phyloP scores from a whole-genome alignment of 1,140 invertebrate genomes.

The Latrodectus geometricus region DNA sequence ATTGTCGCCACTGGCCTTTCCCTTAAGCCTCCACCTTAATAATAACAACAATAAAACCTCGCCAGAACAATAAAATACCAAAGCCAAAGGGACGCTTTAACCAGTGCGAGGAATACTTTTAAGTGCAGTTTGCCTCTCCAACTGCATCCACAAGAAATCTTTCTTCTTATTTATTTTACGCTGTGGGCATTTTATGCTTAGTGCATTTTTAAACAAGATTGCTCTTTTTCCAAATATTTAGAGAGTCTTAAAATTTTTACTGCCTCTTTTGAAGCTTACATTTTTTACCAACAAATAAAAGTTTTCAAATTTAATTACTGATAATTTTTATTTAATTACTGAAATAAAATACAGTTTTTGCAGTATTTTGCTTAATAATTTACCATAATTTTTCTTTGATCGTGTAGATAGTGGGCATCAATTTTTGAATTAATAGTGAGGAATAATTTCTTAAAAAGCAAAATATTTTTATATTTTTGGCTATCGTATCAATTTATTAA shows the following conservation, averaged over 20 bases:
- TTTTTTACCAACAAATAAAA: too few relatives aligned
- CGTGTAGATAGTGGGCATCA: too few relatives aligned
- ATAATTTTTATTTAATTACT: too few relatives aligned
- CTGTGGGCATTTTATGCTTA: conserved; percentile 2
- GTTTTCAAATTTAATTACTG: too few relatives aligned
- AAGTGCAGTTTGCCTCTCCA: neutral
- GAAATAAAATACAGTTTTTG: too few relatives aligned
- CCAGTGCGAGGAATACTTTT: conserved; percentile 19
- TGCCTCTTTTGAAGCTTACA: neutral
- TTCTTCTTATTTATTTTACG: neutral
- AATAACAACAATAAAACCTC: conserved; percentile 43
- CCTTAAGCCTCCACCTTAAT: conserved; percentile 5
- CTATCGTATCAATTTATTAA: too few relatives aligned
- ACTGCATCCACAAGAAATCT: neutral
- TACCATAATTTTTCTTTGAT: too few relatives aligned
- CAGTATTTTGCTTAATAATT: too few relatives aligned
- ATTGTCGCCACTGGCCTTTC: conserved; percentile 44
- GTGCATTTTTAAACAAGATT: conserved; percentile 15
- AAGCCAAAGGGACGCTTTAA: neutral
- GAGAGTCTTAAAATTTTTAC: too few relatives aligned
- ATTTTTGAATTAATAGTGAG: too few relatives aligned
- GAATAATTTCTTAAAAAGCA: too few relatives aligned
- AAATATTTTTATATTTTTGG: too few relatives aligned
- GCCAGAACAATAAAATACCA: neutral
- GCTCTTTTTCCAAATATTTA: neutral